These are phyloP conservation scores for Gambelia wislizenii DNA, from an alignment of 2,797 vertebrate species.

Conservation along the genomic window DNA sequence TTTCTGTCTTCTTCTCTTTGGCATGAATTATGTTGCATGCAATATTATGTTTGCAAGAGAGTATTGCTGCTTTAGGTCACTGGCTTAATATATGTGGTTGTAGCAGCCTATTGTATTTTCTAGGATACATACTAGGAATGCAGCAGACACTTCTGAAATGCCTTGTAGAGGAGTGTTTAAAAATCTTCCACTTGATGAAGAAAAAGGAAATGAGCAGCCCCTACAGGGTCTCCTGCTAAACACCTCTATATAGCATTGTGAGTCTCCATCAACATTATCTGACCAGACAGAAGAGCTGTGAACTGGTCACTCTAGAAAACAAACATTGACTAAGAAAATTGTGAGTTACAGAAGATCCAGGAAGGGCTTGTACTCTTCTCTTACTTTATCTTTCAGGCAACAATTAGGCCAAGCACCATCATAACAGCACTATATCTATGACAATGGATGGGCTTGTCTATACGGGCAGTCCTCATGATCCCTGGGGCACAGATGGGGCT, in stretches of 20 bases:
- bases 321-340: neutral
- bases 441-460: too few species aligned
- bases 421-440: neutral
- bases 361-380: neutral
- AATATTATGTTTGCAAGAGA: neutral
- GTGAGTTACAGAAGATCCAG: neutral
- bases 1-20: neutral
- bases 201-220: neutral
- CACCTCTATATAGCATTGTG: neutral
- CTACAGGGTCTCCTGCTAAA: constrained; percentile 5
- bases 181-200: constrained; percentile 18
- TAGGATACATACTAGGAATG: fast-evolving
- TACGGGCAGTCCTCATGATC: too few species aligned
- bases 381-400: neutral
- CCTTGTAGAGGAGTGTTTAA: neutral
- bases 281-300: neutral
- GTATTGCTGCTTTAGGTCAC: too few species aligned
- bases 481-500: too few species aligned
- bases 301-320: neutral
- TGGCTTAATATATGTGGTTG: neutral
- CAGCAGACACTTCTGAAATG: constrained; percentile 30
- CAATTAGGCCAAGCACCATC: too few species aligned
- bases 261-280: neutral
- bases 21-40: neutral
- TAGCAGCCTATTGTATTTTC: neutral